A percentile compares a stretch with the other conserved stretches of the same genome.
phyloP scores from a whole-genome alignment of 2,113 vertebrate species.

The Oncorhynchus tshawytscha region DNA sequence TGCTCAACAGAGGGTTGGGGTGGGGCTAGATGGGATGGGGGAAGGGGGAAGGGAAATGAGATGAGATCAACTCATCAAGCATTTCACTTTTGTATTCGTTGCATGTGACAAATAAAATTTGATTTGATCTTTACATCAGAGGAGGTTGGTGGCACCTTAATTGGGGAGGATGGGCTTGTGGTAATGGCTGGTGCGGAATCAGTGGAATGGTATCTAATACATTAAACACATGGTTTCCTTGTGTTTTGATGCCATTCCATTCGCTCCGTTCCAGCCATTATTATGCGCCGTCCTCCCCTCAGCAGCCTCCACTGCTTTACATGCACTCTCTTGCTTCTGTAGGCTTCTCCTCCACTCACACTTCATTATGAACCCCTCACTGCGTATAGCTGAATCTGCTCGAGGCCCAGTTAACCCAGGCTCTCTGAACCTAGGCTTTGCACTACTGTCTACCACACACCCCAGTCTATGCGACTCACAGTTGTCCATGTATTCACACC shows the following conservation, averaged over 20 bases:
- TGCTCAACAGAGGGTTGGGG: not conserved
- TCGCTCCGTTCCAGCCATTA: too few species aligned
- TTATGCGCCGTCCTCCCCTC: too few species aligned
- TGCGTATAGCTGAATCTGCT: constrained; percentile 3
- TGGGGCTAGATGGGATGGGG: not conserved
- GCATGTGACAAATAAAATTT: too few species aligned
- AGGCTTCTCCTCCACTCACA: not conserved
- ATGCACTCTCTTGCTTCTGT: not conserved
- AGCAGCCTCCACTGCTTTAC: not conserved
- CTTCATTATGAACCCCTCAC: not conserved
- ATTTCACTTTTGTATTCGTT: too few species aligned
- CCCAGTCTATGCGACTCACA: not conserved
- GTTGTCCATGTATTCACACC: not conserved
- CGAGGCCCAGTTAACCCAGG: constrained; percentile 21
- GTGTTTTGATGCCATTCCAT: too few species aligned
- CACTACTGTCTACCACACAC: not conserved
- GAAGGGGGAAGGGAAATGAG: not conserved
- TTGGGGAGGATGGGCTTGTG: too few species aligned
- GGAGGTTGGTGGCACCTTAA: too few species aligned
- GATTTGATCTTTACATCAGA: too few species aligned
- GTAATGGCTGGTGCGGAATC: too few species aligned
- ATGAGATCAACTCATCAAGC: not conserved
- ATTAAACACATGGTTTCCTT: too few species aligned
- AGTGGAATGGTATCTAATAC: too few species aligned
- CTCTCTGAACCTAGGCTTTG: not conserved